These are phyloP conservation scores for Oasisia sp. DNA, from an alignment of 2,888 invertebrate genomes.

Conservation along the genomic window DNA sequence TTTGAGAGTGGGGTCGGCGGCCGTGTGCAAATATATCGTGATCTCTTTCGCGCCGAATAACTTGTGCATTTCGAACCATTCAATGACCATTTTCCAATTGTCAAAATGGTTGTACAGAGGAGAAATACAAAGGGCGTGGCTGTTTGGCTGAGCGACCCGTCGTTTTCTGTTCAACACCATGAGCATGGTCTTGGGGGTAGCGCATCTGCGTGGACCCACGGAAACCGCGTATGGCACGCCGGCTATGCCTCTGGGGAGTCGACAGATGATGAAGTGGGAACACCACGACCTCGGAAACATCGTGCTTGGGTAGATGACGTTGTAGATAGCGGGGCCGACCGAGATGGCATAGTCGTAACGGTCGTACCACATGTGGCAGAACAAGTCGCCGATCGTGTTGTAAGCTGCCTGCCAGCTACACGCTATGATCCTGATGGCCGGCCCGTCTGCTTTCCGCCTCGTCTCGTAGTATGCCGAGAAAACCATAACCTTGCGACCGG, in stretches of 20 bases:
- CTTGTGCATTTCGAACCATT: constrained; percentile 38
- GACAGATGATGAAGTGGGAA: constrained; percentile 39
- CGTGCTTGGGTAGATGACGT: constrained; percentile 37
- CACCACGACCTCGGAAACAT: constrained; percentile 35
- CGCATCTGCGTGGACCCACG: constrained; percentile 28
- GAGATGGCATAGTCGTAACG: constrained; percentile 19
- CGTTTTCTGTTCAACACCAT: constrained; percentile 33
- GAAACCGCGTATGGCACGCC: constrained; percentile 34
- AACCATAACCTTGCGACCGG: constrained; percentile 31
- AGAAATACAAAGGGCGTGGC: not conserved
- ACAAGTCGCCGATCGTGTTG: constrained; percentile 35
- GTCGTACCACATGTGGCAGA: constrained; percentile 40
- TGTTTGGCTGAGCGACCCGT: not conserved
- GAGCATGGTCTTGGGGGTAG: constrained; percentile 24
- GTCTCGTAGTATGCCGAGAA: constrained; percentile 40
- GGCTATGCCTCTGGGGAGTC: constrained; percentile 21
- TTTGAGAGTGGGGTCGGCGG: not conserved
- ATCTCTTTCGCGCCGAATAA: constrained; percentile 34
- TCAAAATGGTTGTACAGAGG: constrained; percentile 32
- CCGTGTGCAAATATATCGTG: constrained; percentile 32
- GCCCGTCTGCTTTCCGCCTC: constrained; percentile 33
- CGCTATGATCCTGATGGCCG: constrained; percentile 37
- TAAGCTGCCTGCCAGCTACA: constrained; percentile 36
- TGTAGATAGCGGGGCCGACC: constrained; percentile 35
- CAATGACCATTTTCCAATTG: constrained; percentile 34